Evolutionary conservation across 2,797 vertebrate species (phyloP), one percentile per base, ranked within the genome.

Genomic region (Prunella strophiata): DNA sequence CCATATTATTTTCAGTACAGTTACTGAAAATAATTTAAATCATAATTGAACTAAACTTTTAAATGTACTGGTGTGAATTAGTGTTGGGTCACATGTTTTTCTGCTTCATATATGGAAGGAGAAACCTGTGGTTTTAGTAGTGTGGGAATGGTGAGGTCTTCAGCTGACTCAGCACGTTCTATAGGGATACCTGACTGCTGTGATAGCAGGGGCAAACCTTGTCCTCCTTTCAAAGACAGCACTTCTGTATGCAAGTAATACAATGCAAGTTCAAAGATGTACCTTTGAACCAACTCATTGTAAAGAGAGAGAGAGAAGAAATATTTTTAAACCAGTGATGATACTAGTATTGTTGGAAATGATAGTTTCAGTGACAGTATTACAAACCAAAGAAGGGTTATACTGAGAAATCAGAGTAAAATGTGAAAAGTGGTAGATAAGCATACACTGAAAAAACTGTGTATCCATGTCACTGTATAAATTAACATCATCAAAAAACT

Each of bases 381-480:
- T 89, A 45, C 27, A 79, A 95, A 43, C 29, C n/a, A 82, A 85
- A 85, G 47, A 34, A 47, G 4, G 8, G 70, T 89, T 80, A 73
- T 43, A 40, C 16, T 55, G 72, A 55, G 27, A 63, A 93, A 32
- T 48, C 26, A 55, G 5, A 36, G 11, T 68, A 45, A 88, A 81
- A 61, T 65, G 9, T 89, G 68, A 57, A 70, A 88, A 88, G 32
- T 32, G 7, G 11, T 42, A 79, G 27, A 25, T 67, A 22, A 76
- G 5, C 26, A 45, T 67, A 74, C 29, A 62, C 9, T 34, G 34
- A 22, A 73, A 73, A 76, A 71, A 47, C 17, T 29, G 5, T 58
- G 34, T 38, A 32, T 73, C 27, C 1, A 0, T 68, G 38, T 72
- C 57, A 50, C 30, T 87, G 29, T 75, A 43, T 42, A 70, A 82